Percentiles rank a stretch among this genome's conserved stretches.
Evolutionary conservation across 2,113 vertebrate genomes (phyloP).

Genomic region (Leucoraja erinaceus): DNA sequence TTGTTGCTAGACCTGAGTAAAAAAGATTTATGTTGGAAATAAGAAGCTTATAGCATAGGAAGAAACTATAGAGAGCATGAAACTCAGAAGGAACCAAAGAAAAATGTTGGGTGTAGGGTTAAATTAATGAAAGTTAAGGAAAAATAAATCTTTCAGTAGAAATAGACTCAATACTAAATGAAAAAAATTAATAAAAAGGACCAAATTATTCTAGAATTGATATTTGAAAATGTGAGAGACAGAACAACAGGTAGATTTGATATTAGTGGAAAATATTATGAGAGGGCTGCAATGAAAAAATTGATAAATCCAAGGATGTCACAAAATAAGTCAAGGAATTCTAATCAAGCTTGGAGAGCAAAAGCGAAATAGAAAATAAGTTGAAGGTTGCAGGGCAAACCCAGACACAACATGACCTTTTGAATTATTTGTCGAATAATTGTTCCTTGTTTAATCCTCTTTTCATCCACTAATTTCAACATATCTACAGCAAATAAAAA

Average conservation of each 20-base stretch:
- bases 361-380: neutral
- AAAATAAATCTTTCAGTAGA: neutral
- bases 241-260: neutral
- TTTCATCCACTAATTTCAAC: neutral
- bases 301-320: neutral
- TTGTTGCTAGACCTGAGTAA: neutral
- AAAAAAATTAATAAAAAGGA: neutral
- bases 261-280: neutral
- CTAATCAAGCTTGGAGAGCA: constrained; percentile 11
- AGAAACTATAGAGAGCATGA: neutral
- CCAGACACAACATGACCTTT: neutral
- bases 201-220: neutral
- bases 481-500: constrained; percentile 7
- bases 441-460: neutral
- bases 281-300: neutral
- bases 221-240: neutral
- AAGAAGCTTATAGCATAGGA: neutral
- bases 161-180: neutral
- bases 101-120: neutral
- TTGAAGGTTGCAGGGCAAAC: neutral
- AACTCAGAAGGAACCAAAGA: neutral
- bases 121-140: neutral
- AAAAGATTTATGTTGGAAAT: neutral
- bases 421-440: neutral
- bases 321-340: neutral